Percentiles rank a stretch among this genome's conserved stretches.
Conservation (phyloP, 2,888 invertebrate genomes). For the Phyllotreta striolata region DNA sequence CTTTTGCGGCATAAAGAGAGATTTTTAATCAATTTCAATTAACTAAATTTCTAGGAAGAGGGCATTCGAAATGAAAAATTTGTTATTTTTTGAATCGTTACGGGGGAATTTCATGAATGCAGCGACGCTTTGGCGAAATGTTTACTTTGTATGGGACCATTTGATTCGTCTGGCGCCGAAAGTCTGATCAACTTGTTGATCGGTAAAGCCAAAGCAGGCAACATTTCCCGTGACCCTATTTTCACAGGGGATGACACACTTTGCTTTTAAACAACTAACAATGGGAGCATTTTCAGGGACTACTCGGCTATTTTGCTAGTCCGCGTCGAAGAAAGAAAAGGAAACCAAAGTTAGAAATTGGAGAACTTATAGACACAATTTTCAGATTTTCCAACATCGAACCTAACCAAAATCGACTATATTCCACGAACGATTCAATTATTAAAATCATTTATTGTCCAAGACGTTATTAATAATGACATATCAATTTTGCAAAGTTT, state of each 20-base stretch:
- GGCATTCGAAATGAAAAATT: too few species aligned
- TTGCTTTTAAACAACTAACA: constrained; percentile 22
- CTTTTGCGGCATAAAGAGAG: not conserved
- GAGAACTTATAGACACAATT: not conserved
- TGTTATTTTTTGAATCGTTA: too few species aligned
- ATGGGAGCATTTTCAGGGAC: constrained; percentile 20
- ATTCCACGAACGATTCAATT: constrained; percentile 29
- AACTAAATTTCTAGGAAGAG: too few species aligned
- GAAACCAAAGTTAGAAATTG: constrained; percentile 4
- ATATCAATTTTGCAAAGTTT: constrained; percentile 37
- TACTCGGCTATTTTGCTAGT: not conserved
- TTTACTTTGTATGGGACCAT: not conserved
- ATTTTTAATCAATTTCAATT: too few species aligned
- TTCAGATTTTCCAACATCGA: too few species aligned
- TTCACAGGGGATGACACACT: constrained; percentile 16
- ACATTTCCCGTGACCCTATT: constrained; percentile 18
- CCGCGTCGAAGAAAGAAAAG: not conserved
- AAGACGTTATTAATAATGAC: constrained; percentile 37
- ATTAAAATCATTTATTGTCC: constrained; percentile 36
- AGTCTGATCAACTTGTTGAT: constrained; percentile 23
- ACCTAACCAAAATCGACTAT: not conserved
- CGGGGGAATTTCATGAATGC: too few species aligned
- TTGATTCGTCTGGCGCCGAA: constrained; percentile 12
- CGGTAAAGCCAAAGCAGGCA: not conserved
- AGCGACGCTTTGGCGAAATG: too few species aligned